Base-by-base conservation (phyloP, 2,888 invertebrate species). In the Epistrophe grossulariae region DNA sequence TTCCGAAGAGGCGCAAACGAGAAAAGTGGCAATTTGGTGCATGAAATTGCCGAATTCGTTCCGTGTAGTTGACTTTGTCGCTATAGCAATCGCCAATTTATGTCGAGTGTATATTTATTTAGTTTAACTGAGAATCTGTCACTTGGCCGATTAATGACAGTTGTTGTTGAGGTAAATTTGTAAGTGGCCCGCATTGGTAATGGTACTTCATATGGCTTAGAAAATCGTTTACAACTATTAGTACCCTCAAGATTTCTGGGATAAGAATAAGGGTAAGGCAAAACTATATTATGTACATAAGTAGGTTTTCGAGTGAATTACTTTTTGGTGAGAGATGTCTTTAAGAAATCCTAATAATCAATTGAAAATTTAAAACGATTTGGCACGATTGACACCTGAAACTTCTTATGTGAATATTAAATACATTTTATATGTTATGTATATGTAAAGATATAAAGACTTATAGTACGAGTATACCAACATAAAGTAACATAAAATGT, bases 11-110 rank as follows among this genome's bases (percentile, higher is more conserved):
- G 35, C 59, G 64, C 57, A 50, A 73, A 52, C 52, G 81, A 78
- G 87, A 88, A 90, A 91, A 90, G 90, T 89, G 90, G 90, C 92
- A 93, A 92, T 92, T 93, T 92, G 92, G 92, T 92, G 93, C 93
- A 92, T 93, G 91, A 92, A 93, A 93, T 92, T 92, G 91, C 89
- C 89, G 88, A 89, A 91, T 92, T 92, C 89, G 92, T 90, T 84
- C 50, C 90, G 91, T 89, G 88, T 79, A 87, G 87, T 87, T 87
- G 87, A 87, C 83, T 83, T 68, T 74, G 79, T 66, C 83, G 79
- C 68, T 74, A n/a, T n/a, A 31, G 79, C 74, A 76, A 87, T 88
- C 59, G 76, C n/a, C 57, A 59, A 73, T 64, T 57, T 62, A 31
- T 80, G 70, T 88, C 31, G 78, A 74, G 80, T 76, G 60, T 84